phyloP scores from a whole-genome alignment of 2,888 invertebrate species.

The Amphipyra berbera region DNA sequence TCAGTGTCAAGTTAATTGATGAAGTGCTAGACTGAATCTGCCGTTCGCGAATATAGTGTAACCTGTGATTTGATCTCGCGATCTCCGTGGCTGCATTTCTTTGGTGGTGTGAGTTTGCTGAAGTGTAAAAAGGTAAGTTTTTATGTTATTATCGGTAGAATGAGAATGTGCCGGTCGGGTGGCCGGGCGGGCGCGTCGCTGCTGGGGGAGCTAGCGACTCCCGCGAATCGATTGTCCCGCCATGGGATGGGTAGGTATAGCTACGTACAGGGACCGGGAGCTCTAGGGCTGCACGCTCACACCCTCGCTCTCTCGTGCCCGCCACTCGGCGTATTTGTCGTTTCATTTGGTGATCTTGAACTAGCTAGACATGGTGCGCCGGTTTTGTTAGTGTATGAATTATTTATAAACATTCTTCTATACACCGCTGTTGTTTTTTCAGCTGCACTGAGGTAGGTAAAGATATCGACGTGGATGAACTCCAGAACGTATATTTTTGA shows the following conservation, averaged over 20 bases:
- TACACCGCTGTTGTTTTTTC: slow-evolving; percentile 60
- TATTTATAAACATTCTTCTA: slow-evolving; percentile 71
- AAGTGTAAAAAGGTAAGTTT: slow-evolving; percentile 87
- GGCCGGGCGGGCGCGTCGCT: slow-evolving; percentile 70
- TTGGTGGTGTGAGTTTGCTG: slow-evolving; percentile 80
- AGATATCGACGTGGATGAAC: slow-evolving; percentile 29
- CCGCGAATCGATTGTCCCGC: slow-evolving; percentile 85
- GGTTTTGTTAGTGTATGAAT: slow-evolving; percentile 71
- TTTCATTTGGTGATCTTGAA: slow-evolving; percentile 78
- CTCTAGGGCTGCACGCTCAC: slow-evolving; percentile 60
- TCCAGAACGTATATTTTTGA: slow-evolving; percentile 13
- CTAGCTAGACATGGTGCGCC: slow-evolving; percentile 62
- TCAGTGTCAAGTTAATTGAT: slow-evolving; percentile 80
- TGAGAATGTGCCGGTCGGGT: slow-evolving; percentile 69
- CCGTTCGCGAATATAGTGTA: slow-evolving; percentile 78
- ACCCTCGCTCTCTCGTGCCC: slow-evolving; percentile 78
- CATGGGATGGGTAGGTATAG: slow-evolving; percentile 64
- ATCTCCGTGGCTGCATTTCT: slow-evolving; percentile 84
- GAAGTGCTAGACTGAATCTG: slow-evolving; percentile 73
- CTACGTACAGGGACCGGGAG: slow-evolving; percentile 50
- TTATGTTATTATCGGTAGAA: slow-evolving; percentile 71
- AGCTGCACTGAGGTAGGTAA: slow-evolving; percentile 54
- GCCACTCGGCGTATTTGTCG: slow-evolving; percentile 67
- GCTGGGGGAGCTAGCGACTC: slow-evolving; percentile 76
- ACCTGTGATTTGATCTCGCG: slow-evolving; percentile 82